These are phyloP conservation scores for Oegoconia quadripuncta DNA, from an alignment of 2,888 invertebrate species.

Conservation along the genomic window DNA sequence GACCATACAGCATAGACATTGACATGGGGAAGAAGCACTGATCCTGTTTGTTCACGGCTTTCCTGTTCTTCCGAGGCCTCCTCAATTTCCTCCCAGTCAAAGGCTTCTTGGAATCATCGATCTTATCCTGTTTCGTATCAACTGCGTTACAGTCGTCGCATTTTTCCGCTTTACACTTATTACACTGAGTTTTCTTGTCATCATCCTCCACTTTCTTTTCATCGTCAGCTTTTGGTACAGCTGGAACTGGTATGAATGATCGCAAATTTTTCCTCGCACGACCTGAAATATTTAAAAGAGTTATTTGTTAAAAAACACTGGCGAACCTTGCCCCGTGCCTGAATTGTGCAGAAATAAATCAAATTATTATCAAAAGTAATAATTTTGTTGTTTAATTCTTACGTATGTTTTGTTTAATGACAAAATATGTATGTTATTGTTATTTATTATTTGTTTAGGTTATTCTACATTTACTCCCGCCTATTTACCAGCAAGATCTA, in stretches of 20 bases:
- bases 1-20: constrained; percentile 92
- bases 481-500: too few species aligned
- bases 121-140: constrained; percentile 51
- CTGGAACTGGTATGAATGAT: constrained; percentile 67
- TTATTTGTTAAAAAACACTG: not conserved
- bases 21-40: constrained; percentile 88
- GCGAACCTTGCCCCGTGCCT: too few species aligned
- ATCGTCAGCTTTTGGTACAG: constrained; percentile 50
- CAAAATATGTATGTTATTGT: too few species aligned
- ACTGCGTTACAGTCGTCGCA: constrained; percentile 46
- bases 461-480: too few species aligned
- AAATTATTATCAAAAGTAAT: too few species aligned
- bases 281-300: constrained; percentile 35
- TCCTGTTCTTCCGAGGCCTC: constrained; percentile 63
- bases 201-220: constrained; percentile 52
- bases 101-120: constrained; percentile 53
- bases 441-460: too few species aligned
- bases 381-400: too few species aligned
- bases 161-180: constrained; percentile 53
- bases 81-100: constrained; percentile 45
- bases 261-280: constrained; percentile 64
- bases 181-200: constrained; percentile 53
- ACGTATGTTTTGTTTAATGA: too few species aligned
- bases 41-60: constrained; percentile 57
- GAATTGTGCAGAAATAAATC: too few species aligned